These are phyloP conservation scores for Porites divaricata DNA, from an alignment of 92 coral and sea anemone genomes.

Conservation along the genomic window DNA sequence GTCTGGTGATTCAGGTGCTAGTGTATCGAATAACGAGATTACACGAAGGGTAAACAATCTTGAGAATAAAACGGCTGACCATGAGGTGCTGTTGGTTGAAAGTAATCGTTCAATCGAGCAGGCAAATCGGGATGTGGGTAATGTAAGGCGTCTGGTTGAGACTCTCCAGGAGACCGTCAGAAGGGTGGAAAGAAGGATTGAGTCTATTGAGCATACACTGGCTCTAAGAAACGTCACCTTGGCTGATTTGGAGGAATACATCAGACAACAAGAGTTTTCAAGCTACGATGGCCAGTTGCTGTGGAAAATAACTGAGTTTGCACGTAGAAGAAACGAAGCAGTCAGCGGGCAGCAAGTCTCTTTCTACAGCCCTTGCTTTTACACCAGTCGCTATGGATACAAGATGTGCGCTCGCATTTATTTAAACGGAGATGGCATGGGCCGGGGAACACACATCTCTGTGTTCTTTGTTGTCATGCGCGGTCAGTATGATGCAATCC, in stretches of 20 bases:
- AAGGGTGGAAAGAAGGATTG: constrained; percentile 42
- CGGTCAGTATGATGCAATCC: constrained; percentile 69
- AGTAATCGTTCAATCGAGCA: constrained; percentile 33
- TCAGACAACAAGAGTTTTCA: constrained; percentile 46
- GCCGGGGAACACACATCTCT: constrained; percentile 54
- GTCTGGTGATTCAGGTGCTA: neutral
- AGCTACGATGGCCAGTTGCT: constrained; percentile 54
- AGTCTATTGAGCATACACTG: constrained; percentile 43
- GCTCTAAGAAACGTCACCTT: constrained; percentile 52
- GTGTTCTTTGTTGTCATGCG: constrained; percentile 72
- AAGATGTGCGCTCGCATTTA: constrained; percentile 73
- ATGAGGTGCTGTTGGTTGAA: constrained; percentile 43
- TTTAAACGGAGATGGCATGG: constrained; percentile 72
- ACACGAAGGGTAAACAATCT: constrained; percentile 16
- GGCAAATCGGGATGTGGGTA: constrained; percentile 19
- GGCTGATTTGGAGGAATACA: constrained; percentile 49
- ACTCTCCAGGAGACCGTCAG: constrained; percentile 10
- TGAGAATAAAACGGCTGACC: constrained; percentile 40
- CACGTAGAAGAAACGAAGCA: constrained; percentile 52
- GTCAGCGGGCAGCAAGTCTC: constrained; percentile 45
- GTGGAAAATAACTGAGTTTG: constrained; percentile 57
- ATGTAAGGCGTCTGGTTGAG: constrained; percentile 36
- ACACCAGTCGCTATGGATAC: constrained; percentile 70
- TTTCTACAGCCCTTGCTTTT: constrained; percentile 66
- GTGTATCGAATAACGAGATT: neutral